These are phyloP conservation scores for Caenorhabditis sp. DNA, from an alignment of 2,888 invertebrate genomes.

Conservation along the genomic window DNA sequence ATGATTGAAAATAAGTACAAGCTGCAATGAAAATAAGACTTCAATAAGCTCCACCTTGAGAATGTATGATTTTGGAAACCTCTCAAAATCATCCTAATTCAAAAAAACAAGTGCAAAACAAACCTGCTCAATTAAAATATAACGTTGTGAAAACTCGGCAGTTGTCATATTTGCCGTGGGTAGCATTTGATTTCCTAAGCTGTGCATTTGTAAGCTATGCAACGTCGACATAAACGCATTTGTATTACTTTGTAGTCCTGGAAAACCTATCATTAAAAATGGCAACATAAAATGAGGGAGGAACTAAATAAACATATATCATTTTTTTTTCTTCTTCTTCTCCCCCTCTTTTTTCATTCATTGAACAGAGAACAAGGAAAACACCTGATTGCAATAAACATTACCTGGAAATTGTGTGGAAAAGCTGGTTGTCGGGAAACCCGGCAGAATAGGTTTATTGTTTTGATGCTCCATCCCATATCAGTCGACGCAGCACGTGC, in stretches of 20 bases:
- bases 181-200: slow-evolving; percentile 16
- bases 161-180: slow-evolving; percentile 13
- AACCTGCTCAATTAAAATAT: slow-evolving; percentile 29
- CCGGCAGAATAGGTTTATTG: slow-evolving; percentile 41
- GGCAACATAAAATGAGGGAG: neutral
- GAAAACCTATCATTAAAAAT: neutral
- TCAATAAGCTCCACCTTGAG: too few relatives aligned
- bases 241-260: slow-evolving; percentile 25
- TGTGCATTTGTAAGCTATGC: slow-evolving; percentile 35
- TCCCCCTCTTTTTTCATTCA: neutral
- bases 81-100: too few relatives aligned
- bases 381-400: neutral
- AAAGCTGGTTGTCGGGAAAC: slow-evolving; percentile 31
- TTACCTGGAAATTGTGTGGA: slow-evolving; percentile 35
- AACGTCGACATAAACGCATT: slow-evolving; percentile 40
- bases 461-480: slow-evolving; percentile 47
- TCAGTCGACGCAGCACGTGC: slow-evolving; percentile 13
- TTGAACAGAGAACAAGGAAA: slow-evolving; percentile 4
- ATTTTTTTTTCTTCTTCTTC: neutral
- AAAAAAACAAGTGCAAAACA: too few relatives aligned
- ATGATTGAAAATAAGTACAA: too few relatives aligned
- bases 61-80: too few relatives aligned
- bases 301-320: neutral
- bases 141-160: slow-evolving; percentile 29
- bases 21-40: too few relatives aligned